A percentile compares a stretch with the other conserved stretches of the same genome.
Evolutionary conservation across 2,888 invertebrate species (phyloP).

Genomic region (Mythimna ferrago): DNA sequence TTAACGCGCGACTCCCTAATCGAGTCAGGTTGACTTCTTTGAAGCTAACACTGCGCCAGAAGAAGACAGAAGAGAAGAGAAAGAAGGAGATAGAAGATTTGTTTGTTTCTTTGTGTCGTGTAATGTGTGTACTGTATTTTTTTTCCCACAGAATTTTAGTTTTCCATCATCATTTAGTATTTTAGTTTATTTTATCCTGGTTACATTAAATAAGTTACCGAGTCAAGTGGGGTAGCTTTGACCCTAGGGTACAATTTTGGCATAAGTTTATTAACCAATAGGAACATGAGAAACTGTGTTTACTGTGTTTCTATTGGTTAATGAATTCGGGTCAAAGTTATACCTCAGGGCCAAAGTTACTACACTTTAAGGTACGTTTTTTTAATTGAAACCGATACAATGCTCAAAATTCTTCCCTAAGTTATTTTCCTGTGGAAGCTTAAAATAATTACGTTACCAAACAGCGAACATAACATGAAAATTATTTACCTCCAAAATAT

Average conservation of each 20-base stretch:
- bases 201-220: background rate
- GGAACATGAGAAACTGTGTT: too few relatives aligned
- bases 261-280: too few relatives aligned
- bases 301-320: too few relatives aligned
- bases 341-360: too few relatives aligned
- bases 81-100: slow-evolving; percentile 21
- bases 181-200: background rate
- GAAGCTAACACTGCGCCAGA: slow-evolving; percentile 91
- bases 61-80: slow-evolving; percentile 38
- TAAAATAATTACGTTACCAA: background rate
- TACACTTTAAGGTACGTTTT: background rate
- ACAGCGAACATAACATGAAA: background rate
- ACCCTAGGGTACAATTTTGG: too few relatives aligned
- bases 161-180: background rate
- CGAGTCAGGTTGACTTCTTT: slow-evolving; percentile 99
- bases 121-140: slow-evolving; percentile 9
- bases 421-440: background rate
- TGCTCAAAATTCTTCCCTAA: background rate
- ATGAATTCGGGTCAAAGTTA: too few relatives aligned
- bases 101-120: slow-evolving; percentile 6
- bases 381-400: background rate
- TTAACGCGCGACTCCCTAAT: slow-evolving; percentile 97
- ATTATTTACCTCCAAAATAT: slow-evolving; percentile 4
- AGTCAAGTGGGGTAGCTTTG: too few relatives aligned
- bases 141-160: background rate